These are phyloP conservation scores for Carcina quercana DNA, from an alignment of 2,888 invertebrate species.

Conservation along the genomic window DNA sequence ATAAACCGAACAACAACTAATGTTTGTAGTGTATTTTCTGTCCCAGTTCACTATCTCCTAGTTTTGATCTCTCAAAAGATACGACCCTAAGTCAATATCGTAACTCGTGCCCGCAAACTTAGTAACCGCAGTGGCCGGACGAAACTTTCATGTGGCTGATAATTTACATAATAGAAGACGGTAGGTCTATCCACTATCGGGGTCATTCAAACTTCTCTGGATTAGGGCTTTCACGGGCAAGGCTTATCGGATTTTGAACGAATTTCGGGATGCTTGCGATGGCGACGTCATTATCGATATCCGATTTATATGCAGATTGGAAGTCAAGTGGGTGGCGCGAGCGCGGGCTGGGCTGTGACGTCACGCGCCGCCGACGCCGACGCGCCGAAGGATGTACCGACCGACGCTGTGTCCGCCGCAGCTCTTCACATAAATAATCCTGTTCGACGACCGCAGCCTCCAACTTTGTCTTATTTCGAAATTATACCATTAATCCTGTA, in stretches of 20 bases:
- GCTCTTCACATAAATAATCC: slow-evolving; percentile 43
- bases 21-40: slow-evolving; percentile 30
- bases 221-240: slow-evolving; percentile 66
- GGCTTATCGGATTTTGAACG: slow-evolving; percentile 70
- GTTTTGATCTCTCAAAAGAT: slow-evolving; percentile 47
- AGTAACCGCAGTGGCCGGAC: slow-evolving; percentile 53
- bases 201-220: slow-evolving; percentile 69
- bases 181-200: slow-evolving; percentile 67
- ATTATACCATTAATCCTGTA: slow-evolving; percentile 54
- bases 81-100: slow-evolving; percentile 54
- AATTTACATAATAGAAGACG: slow-evolving; percentile 73
- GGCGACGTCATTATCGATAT: slow-evolving; percentile 70
- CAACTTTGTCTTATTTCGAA: slow-evolving; percentile 48
- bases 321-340: slow-evolving; percentile 40
- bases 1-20: slow-evolving; percentile 17
- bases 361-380: slow-evolving; percentile 8
- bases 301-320: slow-evolving; percentile 75
- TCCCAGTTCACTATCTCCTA: slow-evolving; percentile 31
- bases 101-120: slow-evolving; percentile 62
- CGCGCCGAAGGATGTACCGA: slow-evolving; percentile 18
- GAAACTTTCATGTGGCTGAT: slow-evolving; percentile 66
- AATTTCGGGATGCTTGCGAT: slow-evolving; percentile 67
- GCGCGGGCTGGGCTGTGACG: slow-evolving; percentile 20
- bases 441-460: slow-evolving; percentile 37
- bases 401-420: slow-evolving; percentile 18